These are phyloP conservation scores for Pyrocephalus nanus DNA, from an alignment of 2,797 vertebrate genomes.

Conservation along the genomic window DNA sequence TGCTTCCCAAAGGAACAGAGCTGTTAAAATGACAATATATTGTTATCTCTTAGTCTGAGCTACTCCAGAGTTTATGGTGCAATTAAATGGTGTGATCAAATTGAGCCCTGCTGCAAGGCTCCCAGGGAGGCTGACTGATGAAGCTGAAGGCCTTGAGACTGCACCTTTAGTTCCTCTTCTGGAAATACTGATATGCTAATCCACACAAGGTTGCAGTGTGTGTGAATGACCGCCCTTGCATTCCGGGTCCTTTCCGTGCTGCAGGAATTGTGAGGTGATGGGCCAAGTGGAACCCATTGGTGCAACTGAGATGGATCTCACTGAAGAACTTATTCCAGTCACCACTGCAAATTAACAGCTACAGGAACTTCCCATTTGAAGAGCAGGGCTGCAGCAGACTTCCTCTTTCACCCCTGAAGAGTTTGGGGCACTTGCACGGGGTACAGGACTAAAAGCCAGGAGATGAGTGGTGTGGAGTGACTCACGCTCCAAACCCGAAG, in stretches of 20 bases:
- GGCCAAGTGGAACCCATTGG: neutral
- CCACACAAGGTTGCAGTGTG: neutral
- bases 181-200: neutral
- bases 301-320: neutral
- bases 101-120: neutral
- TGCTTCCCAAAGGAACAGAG: neutral
- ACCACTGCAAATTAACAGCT: neutral
- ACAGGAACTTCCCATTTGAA: neutral
- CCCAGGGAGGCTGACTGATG: neutral
- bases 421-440: neutral
- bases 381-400: neutral
- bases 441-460: neutral
- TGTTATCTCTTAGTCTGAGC: neutral
- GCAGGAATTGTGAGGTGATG: neutral
- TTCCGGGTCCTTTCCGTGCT: neutral
- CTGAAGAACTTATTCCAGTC: neutral
- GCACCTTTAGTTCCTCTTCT: neutral
- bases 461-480: slow-evolving; percentile 21
- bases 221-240: neutral
- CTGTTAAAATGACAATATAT: slow-evolving; percentile 19
- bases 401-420: slow-evolving; percentile 11
- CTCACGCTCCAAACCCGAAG: slow-evolving; percentile 29
- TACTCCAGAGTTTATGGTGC: neutral
- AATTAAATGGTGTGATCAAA: neutral
- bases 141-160: neutral